Conservation (phyloP, 2,797 vertebrate species). For the Brachyrhaphis roseni region DNA sequence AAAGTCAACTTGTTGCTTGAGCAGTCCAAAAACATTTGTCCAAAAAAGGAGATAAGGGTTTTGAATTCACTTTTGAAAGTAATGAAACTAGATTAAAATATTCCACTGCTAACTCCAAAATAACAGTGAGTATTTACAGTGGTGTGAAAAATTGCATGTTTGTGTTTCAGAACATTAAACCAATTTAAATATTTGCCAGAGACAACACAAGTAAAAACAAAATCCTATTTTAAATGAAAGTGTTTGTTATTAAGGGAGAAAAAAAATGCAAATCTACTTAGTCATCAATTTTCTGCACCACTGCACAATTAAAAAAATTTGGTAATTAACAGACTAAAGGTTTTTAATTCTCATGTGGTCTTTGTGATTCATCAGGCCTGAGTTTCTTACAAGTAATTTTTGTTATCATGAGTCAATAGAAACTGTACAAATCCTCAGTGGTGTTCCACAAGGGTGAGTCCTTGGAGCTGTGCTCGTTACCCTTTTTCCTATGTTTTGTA, state of each 20-base stretch:
- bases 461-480: background rate
- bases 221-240: background rate
- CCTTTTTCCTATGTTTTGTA: background rate
- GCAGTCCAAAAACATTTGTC: background rate
- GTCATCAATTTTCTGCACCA: background rate
- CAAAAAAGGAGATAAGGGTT: background rate
- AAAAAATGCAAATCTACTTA: background rate
- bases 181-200: background rate
- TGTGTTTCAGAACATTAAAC: background rate
- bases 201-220: background rate
- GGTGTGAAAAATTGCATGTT: background rate
- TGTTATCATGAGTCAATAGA: background rate
- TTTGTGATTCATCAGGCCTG: background rate
- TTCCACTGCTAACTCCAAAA: background rate
- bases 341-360: background rate
- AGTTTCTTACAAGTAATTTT: background rate
- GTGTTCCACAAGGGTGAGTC: background rate
- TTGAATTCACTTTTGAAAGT: background rate
- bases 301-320: background rate
- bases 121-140: background rate
- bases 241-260: background rate
- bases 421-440: background rate
- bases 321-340: background rate
- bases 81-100: background rate
- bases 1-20: background rate